phyloP scores from a whole-genome alignment of 2,888 invertebrate species.

The Alentia gelatinosa region DNA sequence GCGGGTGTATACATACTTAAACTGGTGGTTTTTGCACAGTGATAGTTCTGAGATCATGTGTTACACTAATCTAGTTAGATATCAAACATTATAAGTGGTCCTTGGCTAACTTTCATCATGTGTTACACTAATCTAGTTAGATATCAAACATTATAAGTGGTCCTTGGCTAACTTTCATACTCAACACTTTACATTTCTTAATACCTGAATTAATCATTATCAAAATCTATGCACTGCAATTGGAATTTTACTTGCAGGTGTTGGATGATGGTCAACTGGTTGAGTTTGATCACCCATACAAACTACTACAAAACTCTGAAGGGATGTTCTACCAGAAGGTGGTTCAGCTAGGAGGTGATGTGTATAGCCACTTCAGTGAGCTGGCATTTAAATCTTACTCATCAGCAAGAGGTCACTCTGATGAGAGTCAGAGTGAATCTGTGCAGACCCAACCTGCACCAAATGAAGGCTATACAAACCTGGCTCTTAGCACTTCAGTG shows the following conservation, averaged over 20 bases:
- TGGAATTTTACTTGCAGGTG: constrained; percentile 82
- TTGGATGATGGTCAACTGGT: constrained; percentile 86
- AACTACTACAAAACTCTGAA: constrained; percentile 73
- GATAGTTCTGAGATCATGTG: no score
- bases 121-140: background rate
- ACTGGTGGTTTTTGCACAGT: no score
- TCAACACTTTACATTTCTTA: background rate
- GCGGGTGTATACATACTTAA: no score
- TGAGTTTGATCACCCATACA: constrained; percentile 89
- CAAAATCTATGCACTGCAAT: background rate
- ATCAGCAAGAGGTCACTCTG: no score
- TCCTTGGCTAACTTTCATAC: background rate
- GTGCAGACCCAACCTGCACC: no score
- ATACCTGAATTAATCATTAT: background rate
- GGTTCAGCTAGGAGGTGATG: background rate
- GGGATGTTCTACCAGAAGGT: background rate
- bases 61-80: background rate
- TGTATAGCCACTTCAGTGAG: background rate
- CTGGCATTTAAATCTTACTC: background rate
- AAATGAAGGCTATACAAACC: no score
- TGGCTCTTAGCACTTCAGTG: no score
- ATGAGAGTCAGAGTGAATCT: no score
- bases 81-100: background rate
- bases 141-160: background rate
- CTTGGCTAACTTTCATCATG: background rate